phyloP scores from a whole-genome alignment of 1,140 invertebrate genomes.

The Bombus turneri region DNA sequence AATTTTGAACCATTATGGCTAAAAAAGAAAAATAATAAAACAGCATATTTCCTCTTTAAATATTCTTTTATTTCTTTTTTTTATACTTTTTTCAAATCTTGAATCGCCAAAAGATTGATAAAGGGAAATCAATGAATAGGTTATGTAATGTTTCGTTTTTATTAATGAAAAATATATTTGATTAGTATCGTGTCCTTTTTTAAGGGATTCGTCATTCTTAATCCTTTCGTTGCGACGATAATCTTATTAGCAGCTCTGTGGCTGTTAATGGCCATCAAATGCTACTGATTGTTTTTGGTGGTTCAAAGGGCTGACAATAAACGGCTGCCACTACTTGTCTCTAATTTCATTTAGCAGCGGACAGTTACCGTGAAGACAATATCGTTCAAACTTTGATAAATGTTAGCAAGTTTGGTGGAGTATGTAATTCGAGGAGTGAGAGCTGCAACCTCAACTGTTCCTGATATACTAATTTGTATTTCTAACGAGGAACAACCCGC shows the following conservation, averaged over 20 bases:
- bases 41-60: neutral
- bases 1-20: neutral
- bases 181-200: neutral
- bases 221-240: conserved; percentile 15
- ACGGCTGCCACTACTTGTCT: conserved; percentile 46
- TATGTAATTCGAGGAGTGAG: neutral
- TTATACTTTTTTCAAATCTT: neutral
- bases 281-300: neutral
- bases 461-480: conserved; percentile 25
- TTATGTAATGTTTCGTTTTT: neutral
- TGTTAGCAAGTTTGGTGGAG: conserved; percentile 30
- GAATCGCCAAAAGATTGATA: neutral
- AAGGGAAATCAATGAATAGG: neutral
- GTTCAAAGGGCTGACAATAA: conserved; percentile 29
- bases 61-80: neutral
- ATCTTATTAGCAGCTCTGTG: neutral
- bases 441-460: neutral
- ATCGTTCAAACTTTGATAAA: conserved; percentile 44
- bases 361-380: conserved; percentile 49
- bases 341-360: conserved; percentile 33
- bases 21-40: neutral
- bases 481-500: neutral
- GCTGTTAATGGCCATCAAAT: conserved; percentile 3
- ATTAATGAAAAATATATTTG: neutral
- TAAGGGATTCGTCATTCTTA: neutral